A percentile compares a stretch with the other conserved stretches of the same genome.
Evolutionary conservation across 2,113 vertebrate species (phyloP).

Genomic region (Leucosticte australis): DNA sequence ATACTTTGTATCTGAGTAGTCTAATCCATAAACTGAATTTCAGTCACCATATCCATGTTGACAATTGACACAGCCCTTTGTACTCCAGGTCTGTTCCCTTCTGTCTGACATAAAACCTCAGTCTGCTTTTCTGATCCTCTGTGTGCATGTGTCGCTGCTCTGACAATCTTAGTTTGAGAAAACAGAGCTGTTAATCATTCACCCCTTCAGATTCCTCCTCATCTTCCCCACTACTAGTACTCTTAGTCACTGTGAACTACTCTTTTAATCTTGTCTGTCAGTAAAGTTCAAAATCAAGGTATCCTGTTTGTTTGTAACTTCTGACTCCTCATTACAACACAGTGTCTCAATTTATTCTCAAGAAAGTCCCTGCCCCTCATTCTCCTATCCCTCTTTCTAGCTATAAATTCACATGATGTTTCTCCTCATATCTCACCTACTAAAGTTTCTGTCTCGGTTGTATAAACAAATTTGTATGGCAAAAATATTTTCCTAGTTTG

Average conservation of each 20-base stretch:
- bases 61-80: background rate
- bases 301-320: background rate
- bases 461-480: background rate
- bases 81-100: background rate
- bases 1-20: background rate
- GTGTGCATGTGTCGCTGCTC: background rate
- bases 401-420: background rate
- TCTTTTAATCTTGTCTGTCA: background rate
- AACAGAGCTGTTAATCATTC: background rate
- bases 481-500: constrained; percentile 38
- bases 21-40: background rate
- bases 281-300: constrained; percentile 1
- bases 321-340: background rate
- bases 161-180: background rate
- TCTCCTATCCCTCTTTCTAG: background rate
- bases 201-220: background rate
- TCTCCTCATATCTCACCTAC: background rate
- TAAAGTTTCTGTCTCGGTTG: background rate
- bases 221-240: background rate
- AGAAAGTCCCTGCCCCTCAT: background rate
- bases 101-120: background rate
- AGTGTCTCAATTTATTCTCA: background rate
- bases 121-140: background rate
- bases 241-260: background rate
- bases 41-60: background rate